Conservation (phyloP, 2,113 vertebrate genomes). For the Ceuthmochares aereus region DNA sequence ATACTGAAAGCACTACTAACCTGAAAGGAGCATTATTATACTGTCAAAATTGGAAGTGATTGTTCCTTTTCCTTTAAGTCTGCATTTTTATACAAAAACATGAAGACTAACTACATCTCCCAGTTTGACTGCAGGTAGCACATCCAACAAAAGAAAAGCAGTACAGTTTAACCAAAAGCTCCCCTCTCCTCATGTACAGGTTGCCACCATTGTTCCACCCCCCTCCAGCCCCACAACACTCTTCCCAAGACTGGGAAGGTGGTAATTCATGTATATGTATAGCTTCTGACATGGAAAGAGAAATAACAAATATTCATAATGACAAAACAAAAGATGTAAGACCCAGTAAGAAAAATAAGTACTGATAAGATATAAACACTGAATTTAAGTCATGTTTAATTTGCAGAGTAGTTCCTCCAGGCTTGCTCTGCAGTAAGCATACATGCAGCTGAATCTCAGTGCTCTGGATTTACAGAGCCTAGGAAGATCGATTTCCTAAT, state of each 20-base stretch:
- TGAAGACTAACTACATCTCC: background rate
- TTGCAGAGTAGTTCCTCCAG: background rate
- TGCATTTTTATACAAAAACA: background rate
- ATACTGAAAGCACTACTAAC: background rate
- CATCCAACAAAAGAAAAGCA: background rate
- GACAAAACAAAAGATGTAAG: background rate
- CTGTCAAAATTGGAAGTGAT: background rate
- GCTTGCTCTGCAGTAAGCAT: background rate
- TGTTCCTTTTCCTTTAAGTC: background rate
- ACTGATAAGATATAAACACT: background rate
- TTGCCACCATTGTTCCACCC: rapidly evolving
- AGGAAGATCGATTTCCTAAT: background rate
- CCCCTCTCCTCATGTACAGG: too few relatives aligned
- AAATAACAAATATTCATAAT: background rate
- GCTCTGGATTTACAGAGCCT: background rate
- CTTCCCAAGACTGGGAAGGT: background rate
- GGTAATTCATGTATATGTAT: background rate
- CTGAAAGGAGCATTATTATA: background rate
- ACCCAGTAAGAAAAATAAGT: background rate
- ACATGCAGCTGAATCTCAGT: background rate
- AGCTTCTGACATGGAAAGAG: background rate
- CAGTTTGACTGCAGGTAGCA: background rate
- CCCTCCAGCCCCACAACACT: rapidly evolving
- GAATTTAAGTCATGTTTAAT: background rate
- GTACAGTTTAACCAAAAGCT: background rate